Conservation (phyloP, 2,888 invertebrate species). For the Lacanobia wlatinum region DNA sequence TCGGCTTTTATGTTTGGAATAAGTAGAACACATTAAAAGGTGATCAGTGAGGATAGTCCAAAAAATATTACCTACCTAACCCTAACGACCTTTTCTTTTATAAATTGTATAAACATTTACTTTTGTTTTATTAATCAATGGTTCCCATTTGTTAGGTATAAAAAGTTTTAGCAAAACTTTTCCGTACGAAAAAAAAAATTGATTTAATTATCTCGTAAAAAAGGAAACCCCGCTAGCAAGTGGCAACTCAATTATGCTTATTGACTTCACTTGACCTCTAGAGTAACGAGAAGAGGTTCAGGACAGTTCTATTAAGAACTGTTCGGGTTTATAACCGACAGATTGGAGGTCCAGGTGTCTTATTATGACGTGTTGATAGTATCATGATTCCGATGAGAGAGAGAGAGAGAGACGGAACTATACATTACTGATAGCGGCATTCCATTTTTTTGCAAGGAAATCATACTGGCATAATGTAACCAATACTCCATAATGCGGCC, state of each 20-base stretch:
- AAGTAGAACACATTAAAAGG: not conserved
- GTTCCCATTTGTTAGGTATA: no score
- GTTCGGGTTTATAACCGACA: no score
- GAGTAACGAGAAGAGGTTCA: constrained; percentile 1
- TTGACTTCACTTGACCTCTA: constrained; percentile 36
- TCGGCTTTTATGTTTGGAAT: not conserved
- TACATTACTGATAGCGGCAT: no score
- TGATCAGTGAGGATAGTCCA: not conserved
- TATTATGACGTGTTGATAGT: not conserved
- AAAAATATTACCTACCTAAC: not conserved
- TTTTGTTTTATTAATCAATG: not conserved
- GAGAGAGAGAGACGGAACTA: not conserved
- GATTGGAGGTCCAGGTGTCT: no score
- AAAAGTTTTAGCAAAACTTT: no score
- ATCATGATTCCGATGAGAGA: not conserved
- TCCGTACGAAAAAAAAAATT: not conserved
- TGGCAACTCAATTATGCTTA: not conserved
- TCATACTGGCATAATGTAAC: no score
- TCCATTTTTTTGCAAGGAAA: no score
- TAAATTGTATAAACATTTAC: not conserved
- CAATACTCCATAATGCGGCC: not conserved
- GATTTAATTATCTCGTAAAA: not conserved
- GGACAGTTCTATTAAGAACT: no score
- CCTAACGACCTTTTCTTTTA: no score
- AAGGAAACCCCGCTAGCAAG: not conserved